Base-by-base conservation (phyloP, 35 echinoderm and acorn worm species). In the Acanthaster planci region DNA sequence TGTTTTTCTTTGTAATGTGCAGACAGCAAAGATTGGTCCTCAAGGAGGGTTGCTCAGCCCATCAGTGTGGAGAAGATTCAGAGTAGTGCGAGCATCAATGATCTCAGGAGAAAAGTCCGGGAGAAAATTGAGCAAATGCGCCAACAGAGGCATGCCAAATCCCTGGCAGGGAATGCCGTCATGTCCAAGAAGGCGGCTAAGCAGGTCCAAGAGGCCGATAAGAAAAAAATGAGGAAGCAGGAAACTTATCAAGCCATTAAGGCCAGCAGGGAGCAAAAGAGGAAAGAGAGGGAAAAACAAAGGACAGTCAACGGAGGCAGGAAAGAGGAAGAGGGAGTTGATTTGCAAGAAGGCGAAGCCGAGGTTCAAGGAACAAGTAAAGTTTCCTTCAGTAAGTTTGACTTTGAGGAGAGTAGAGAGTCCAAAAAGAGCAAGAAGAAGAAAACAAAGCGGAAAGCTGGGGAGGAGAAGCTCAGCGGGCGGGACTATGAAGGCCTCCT, bases 301-400 rank as follows among this genome's bases (percentile, higher is more conserved):
- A 89, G 89, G 47, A 86, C 53, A 59, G 77, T 52, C 15, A 77
- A 60, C 38, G 89, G 77, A 26, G 82, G 44, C 60, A 52, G 26
- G 18, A 10, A 76, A 18, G 22, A 52, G 12, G 78, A 87, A 37
- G 51, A 47, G 21, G 38, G 14, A 21, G 5, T 51, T 22, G 38
- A 34, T 29, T 2, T 21, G 60, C 54, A 86, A 80, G 60, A 87
- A 67, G 51, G 57, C 67, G 85, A 86, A 38, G 26, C 67, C 52
- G 59, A 91, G 22, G 23, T 83, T 17, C 8, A 15, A 67, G 34
- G 16, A 14, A 58, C 19, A 55, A 21, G 21, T 7, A 55, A 82
- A 58, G 80, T 79, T 44, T 91, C 44, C 0, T 98, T 94, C 75
- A 98, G 95, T 47, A 90, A 98, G 51, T 91, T 98, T 84, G 78